Conservation (phyloP, 2,888 invertebrate genomes). For the Napeogenes sylphis region DNA sequence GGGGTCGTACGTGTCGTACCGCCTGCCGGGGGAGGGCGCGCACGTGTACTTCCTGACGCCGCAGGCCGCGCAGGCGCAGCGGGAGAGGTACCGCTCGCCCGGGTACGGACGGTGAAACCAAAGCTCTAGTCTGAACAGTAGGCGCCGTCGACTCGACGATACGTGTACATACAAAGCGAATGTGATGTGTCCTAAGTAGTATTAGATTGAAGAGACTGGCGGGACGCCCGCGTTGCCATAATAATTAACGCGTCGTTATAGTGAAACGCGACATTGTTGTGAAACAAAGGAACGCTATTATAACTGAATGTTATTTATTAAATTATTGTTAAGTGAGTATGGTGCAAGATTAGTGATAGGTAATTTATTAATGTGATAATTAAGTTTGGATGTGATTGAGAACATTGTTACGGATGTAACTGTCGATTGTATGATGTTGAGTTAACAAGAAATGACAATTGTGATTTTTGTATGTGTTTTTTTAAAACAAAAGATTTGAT, state of each 20-base stretch:
- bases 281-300: conserved; percentile 53
- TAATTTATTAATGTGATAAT: conserved; percentile 71
- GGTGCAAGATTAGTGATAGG: conserved; percentile 68
- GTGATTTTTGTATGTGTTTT: conserved; percentile 62
- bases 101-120: conserved; percentile 73
- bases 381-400: conserved; percentile 50
- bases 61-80: conserved; percentile 54
- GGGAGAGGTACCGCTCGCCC: conserved; percentile 60
- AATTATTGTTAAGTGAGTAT: conserved; percentile 68
- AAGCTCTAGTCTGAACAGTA: conserved; percentile 72
- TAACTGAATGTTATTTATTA: conserved; percentile 68
- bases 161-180: conserved; percentile 75
- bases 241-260: conserved; percentile 57
- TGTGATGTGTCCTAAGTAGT: conserved; percentile 76
- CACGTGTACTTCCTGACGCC: conserved; percentile 89
- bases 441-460: conserved; percentile 47
- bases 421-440: conserved; percentile 53
- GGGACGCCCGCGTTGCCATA: conserved; percentile 72
- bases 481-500: conserved; percentile 53
- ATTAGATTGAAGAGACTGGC: conserved; percentile 67
- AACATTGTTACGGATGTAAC: conserved; percentile 48
- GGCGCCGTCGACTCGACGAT: conserved; percentile 49
- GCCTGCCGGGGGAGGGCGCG: conserved; percentile 85
- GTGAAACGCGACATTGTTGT: conserved; percentile 48
- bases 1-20: conserved; percentile 82